Percentiles rank a stretch among this genome's conserved stretches.
These are phyloP conservation scores for Syngnathus rostellatus DNA, from an alignment of 2,797 vertebrate genomes.

Conservation along the genomic window DNA sequence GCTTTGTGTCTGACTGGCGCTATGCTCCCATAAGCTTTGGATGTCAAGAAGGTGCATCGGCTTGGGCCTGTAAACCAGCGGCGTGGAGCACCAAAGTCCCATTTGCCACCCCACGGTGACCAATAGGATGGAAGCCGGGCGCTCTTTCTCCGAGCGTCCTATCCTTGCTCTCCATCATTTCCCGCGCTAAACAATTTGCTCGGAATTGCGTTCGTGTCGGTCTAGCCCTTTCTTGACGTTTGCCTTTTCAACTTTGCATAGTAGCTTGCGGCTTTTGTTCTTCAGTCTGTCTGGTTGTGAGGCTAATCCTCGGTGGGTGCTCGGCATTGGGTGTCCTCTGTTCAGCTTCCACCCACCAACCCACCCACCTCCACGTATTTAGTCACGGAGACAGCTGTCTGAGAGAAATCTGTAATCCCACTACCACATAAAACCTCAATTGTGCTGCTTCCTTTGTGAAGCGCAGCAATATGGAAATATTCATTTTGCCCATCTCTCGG, in stretches of 20 bases:
- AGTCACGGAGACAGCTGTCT: background rate
- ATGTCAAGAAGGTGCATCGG: conserved; percentile 35
- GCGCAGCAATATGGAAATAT: background rate
- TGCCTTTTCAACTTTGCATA: background rate
- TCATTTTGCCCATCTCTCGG: background rate
- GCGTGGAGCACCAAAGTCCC: conserved; percentile 46
- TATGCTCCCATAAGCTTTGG: conserved; percentile 33
- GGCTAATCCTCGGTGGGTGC: conserved; percentile 25
- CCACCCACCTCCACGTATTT: background rate
- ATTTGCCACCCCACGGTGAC: conserved; percentile 48
- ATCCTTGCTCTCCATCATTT: conserved; percentile 7
- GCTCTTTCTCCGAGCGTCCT: conserved; percentile 2
- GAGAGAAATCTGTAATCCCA: background rate
- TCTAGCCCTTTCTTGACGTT: background rate
- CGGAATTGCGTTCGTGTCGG: conserved; percentile 22
- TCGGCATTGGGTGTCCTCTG: conserved; percentile 16
- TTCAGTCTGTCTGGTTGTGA: conserved; percentile 14
- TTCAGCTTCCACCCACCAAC: background rate
- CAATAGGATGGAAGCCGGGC: conserved; percentile 41
- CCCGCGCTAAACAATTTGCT: conserved; percentile 25
- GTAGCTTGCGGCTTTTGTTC: background rate
- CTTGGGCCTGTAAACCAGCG: conserved; percentile 34
- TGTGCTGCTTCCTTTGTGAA: background rate
- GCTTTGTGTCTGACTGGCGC: conserved; percentile 18
- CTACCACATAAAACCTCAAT: background rate